Base-by-base conservation (phyloP, 2,888 invertebrate genomes). In the Sympetrum striolatum region DNA sequence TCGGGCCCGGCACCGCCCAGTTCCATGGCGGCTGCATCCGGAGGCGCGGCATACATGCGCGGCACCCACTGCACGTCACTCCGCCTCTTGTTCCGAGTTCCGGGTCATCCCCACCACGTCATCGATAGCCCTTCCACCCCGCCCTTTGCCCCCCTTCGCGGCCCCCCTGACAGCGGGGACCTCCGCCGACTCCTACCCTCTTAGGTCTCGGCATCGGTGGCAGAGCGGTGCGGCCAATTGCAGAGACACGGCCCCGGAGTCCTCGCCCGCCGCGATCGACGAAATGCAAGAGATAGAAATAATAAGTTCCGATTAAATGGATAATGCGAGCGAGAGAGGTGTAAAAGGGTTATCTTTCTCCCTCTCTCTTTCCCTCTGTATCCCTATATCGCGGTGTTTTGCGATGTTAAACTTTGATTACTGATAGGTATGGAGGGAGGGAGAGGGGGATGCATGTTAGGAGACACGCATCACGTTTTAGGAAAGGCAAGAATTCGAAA, bases 1-100 rank as follows among this genome's bases (percentile, higher is more conserved):
- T 86, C 86, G 86, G 58, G n/a, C 86, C 64, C 86, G 86, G 86
- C 86, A 86, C 86, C 86, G 86, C 86, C 86, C 86, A 86, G 64
- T 64, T 60, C 86, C 64, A 86, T 86, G 86, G 86, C 86, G 60
- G 86, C 86, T 37, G 86, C 86, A 64, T 60, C 35, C 86, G 86
- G 86, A 86, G 86, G 86, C 64, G 86, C 86, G 86, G 86, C 86
- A n/a, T 18, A 31, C 35, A 18, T 73, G n/a, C 37, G 18, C 86
- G 60, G 37, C 58, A 35, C 58, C 60, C 58, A 37, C 39, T 35
- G 31, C 53, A 18, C n/a, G 35, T 22, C 86, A 60, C 86, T 60
- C 58, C 81, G 81, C 81, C 81, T 73, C 31, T 31, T 10, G 64
- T n/a, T 64, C 64, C 18, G 64, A n/a, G 39, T 39, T 39, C 81